Evolutionary conservation across 2,113 vertebrate genomes (phyloP).

Genomic region (Fulmarus glacialis): DNA sequence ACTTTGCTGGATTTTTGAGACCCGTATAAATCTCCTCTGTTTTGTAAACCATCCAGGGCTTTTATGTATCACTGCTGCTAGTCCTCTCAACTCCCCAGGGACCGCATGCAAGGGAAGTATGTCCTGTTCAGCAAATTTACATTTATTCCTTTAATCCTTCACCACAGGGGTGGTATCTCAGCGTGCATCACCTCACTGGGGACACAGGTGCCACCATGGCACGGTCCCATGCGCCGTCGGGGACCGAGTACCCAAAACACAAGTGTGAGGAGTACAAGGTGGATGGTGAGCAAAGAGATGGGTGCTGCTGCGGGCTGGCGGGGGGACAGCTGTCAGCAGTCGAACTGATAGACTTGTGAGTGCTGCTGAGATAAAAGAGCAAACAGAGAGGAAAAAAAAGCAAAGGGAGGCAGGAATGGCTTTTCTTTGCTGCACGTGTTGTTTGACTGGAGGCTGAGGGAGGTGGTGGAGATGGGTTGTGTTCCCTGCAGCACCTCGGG

Average conservation of each 20-base stretch:
- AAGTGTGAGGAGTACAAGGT: neutral
- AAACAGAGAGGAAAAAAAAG: neutral
- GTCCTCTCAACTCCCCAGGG: neutral
- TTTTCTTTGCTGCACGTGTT: neutral
- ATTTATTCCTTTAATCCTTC: neutral
- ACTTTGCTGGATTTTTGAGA: neutral
- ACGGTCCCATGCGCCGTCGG: fast-evolving
- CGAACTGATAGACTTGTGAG: neutral
- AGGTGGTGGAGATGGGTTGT: neutral
- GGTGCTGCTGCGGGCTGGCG: neutral
- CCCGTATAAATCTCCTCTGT: neutral
- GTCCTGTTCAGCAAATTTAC: neutral
- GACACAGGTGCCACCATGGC: neutral
- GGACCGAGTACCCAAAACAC: neutral
- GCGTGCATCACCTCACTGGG: neutral
- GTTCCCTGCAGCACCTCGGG: neutral
- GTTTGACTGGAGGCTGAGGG: neutral
- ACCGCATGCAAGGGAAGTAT: neutral
- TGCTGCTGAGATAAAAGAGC: neutral
- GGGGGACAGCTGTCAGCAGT: neutral
- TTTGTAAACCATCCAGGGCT: neutral
- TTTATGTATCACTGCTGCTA: neutral
- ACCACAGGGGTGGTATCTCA: neutral
- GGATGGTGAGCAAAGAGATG: neutral
- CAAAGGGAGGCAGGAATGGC: neutral